Conservation (phyloP, 2,888 invertebrate species). For the Escarpia spicata region DNA sequence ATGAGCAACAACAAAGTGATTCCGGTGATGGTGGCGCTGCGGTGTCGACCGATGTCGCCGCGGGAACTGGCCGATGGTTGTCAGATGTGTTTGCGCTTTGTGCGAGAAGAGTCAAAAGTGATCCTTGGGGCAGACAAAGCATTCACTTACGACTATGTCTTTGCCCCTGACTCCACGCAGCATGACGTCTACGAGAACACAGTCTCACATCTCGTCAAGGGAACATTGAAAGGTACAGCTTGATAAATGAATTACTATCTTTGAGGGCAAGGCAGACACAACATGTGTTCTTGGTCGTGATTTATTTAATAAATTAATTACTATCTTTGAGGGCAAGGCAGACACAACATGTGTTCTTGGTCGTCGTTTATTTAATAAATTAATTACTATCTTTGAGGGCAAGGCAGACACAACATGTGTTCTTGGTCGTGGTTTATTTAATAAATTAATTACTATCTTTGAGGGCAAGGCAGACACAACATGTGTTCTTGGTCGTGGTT, state of each 20-base stretch:
- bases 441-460: too few species aligned
- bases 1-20: slow-evolving; percentile 47
- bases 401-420: too few species aligned
- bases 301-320: too few species aligned
- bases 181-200: slow-evolving; percentile 78
- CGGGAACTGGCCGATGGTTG: slow-evolving; percentile 81
- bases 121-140: slow-evolving; percentile 75
- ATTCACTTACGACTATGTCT: slow-evolving; percentile 87
- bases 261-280: too few species aligned
- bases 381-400: too few species aligned
- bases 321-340: too few species aligned
- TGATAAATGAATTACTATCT: background rate
- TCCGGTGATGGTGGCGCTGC: slow-evolving; percentile 80
- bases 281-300: too few species aligned
- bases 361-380: too few species aligned
- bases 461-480: too few species aligned
- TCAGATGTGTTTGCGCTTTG: slow-evolving; percentile 73
- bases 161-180: slow-evolving; percentile 76
- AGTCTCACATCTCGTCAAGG: slow-evolving; percentile 77
- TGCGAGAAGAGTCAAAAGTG: slow-evolving; percentile 68
- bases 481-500: too few species aligned
- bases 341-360: too few species aligned
- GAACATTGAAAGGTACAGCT: slow-evolving; percentile 79
- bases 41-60: slow-evolving; percentile 82
- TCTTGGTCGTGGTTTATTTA: too few species aligned